Evolutionary conservation across 1,140 invertebrate genomes (phyloP), one percentile per base, ranked within the genome.

Genomic region (Acromyrmex echinatior): DNA sequence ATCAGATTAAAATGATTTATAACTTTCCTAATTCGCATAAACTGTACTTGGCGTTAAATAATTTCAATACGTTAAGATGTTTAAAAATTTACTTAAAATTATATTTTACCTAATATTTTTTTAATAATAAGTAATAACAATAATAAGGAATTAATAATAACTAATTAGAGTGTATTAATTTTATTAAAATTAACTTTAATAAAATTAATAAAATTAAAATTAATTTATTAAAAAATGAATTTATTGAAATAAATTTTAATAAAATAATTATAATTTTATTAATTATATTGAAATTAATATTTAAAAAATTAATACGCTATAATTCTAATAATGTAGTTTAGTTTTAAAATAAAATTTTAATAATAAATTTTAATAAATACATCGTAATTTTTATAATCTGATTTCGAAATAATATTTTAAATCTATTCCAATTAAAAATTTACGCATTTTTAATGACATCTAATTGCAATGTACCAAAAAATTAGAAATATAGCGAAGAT

Each of bases 401-500:
- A n/a, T 58, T 58, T 58, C 2, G 1, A 21, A 10, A 10, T 9
- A 10, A 10, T 45, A 21, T 10, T 58, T 58, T 2, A 21, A 58
- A 10, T 39, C 2, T 39, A 60, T 7, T 35, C 63, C 39, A 84
- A 84, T 63, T 63, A 35, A 71, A 45, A 7, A 66, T 87, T 58
- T 58, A 16, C 14, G 0, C 2, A 31, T 45, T 68, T 68, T 53
- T 51, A 70, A 45, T 39, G 5, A n/a, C 0, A 21, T 4, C 14
- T 49, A 49, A 74, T 49, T 62, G 2, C 0, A 10, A 91, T 93
- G 86, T 74, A 95, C 95, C 7, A 95, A 90, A 79, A 91, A 93
- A 7, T 92, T 79, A 7, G 90, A 92, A 53, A 95, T 94, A 63
- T 86, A 93, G 2, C 62, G 56, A 14, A 95, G 92, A 79, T 84